A percentile compares a stretch with the other conserved stretches of the same genome.
Conservation (phyloP, 2,113 vertebrate genomes). For the Alligator sinensis region DNA sequence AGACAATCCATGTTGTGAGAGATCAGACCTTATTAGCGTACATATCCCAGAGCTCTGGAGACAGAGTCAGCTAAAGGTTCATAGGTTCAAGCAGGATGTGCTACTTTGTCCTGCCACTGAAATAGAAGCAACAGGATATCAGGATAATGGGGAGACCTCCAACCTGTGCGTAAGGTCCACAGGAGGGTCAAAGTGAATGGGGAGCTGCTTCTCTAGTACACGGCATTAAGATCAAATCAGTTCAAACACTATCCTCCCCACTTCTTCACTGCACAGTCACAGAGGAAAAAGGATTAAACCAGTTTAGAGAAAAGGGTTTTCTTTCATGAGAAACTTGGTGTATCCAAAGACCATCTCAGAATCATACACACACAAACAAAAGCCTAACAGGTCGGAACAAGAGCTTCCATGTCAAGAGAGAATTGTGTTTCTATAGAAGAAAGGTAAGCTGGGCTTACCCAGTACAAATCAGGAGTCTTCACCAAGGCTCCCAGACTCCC, state of each 20-base stretch:
- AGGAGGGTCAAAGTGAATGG: slow-evolving; percentile 34
- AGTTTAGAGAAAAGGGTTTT: slow-evolving; percentile 1
- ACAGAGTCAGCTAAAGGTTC: slow-evolving; percentile 33
- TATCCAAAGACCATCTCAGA: neutral
- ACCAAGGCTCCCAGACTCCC: too few species aligned
- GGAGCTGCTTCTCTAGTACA: neutral
- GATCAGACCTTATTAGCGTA: neutral
- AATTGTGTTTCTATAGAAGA: neutral
- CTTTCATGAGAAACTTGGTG: neutral
- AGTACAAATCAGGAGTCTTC: too few species aligned
- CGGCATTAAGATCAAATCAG: neutral
- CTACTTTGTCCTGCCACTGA: slow-evolving; percentile 29
- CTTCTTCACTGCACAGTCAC: neutral
- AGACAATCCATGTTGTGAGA: neutral
- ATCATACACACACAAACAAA: neutral
- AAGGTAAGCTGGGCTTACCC: neutral
- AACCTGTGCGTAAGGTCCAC: neutral
- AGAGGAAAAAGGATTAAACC: neutral
- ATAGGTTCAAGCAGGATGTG: slow-evolving; percentile 53
- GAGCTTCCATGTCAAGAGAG: neutral
- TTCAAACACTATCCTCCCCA: neutral
- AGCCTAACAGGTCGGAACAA: neutral
- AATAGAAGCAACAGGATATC: slow-evolving; percentile 59
- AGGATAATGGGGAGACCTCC: neutral
- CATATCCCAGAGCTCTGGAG: neutral